phyloP scores from a whole-genome alignment of 2,797 vertebrate genomes.

The Prionace glauca region DNA sequence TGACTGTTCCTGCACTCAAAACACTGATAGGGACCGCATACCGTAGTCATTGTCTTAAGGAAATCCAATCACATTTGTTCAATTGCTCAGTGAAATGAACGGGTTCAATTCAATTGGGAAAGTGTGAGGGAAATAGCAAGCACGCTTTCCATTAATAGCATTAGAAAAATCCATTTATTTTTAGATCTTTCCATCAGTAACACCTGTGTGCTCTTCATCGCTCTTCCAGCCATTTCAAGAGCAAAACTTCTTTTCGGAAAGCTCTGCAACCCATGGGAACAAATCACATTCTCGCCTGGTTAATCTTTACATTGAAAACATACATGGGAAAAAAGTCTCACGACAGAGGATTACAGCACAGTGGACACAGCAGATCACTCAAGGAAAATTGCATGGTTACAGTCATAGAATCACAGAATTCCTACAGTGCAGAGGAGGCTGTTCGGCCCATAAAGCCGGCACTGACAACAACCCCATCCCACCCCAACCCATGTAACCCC shows the following conservation, averaged over 20 bases:
- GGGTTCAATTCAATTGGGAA: constrained; percentile 7
- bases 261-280: neutral
- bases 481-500: no score
- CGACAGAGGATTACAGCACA: neutral
- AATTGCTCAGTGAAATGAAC: neutral
- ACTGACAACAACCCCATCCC: no score
- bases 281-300: neutral
- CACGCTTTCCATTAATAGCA: neutral
- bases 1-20: neutral
- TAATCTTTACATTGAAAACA: neutral
- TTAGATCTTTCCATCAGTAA: neutral
- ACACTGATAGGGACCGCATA: neutral
- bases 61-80: constrained; percentile 25
- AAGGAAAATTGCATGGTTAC: neutral
- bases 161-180: constrained; percentile 1
- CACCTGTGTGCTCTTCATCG: neutral
- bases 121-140: neutral
- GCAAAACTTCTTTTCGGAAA: neutral
- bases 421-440: no score
- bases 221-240: neutral
- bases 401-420: no score
- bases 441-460: no score
- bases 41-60: neutral
- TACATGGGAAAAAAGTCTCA: neutral
- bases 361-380: neutral